Percentiles rank a stretch among this genome's conserved stretches.
Conservation (phyloP, 2,797 vertebrate genomes). For the Eulemur rubriventer region DNA sequence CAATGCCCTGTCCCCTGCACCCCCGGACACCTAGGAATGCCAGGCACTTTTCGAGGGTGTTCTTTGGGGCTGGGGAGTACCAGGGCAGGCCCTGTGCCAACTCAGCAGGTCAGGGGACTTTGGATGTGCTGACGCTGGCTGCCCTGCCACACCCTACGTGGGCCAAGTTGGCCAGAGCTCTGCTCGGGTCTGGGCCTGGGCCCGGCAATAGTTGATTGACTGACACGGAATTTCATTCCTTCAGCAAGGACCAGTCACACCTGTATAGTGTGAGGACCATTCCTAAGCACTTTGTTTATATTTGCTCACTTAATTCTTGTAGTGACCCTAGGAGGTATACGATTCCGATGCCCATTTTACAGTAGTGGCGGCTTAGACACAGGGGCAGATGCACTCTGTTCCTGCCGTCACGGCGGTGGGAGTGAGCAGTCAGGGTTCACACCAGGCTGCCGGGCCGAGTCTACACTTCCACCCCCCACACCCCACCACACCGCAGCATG, state of each 20-base stretch:
- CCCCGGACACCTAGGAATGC: not conserved
- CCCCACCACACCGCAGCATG: not conserved
- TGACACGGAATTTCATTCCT: not conserved
- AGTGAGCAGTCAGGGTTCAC: not conserved
- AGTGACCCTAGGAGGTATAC: not conserved
- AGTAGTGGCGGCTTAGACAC: not conserved
- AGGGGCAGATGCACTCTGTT: not conserved
- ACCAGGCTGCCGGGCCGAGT: not conserved
- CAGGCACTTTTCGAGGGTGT: not conserved
- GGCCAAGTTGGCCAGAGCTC: not conserved
- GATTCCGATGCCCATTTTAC: not conserved
- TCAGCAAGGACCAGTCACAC: not conserved
- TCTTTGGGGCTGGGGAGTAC: not conserved
- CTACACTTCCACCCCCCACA: not conserved
- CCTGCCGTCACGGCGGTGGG: not conserved
- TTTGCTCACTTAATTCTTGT: not conserved
- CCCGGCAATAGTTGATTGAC: not conserved
- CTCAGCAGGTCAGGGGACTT: slow-evolving; percentile 53
- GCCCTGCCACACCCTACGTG: not conserved
- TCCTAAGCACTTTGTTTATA: not conserved
- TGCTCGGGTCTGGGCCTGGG: not conserved
- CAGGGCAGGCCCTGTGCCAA: not conserved
- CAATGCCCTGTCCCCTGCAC: no score
- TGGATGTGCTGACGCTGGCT: not conserved
- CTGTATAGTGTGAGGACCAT: not conserved